phyloP scores from a whole-genome alignment of 2,113 vertebrate genomes.

The Arenaria interpres region DNA sequence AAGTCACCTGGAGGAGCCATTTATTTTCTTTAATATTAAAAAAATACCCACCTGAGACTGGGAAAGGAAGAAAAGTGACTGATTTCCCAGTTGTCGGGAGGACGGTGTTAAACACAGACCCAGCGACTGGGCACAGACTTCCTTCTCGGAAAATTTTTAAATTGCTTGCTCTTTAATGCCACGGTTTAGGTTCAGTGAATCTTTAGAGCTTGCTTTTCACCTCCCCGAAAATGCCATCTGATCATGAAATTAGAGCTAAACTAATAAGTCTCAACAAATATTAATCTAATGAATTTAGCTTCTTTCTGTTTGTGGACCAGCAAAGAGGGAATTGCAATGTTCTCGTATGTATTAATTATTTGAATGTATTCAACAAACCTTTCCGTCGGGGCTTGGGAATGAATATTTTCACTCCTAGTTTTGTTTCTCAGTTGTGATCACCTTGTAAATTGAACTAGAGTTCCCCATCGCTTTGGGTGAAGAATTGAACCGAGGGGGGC shows the following conservation, averaged over 20 bases:
- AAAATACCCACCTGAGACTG: background rate
- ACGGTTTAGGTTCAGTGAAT: background rate
- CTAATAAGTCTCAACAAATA: conserved; percentile 64
- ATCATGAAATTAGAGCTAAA: conserved; percentile 58
- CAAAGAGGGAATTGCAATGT: conserved; percentile 36
- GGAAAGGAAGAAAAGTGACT: background rate
- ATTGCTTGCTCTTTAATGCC: background rate
- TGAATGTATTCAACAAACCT: conserved; percentile 43
- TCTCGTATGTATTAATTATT: conserved; percentile 22
- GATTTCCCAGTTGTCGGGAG: background rate
- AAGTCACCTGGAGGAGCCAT: background rate
- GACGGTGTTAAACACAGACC: background rate
- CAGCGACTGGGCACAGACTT: background rate
- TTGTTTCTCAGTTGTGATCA: background rate
- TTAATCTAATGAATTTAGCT: conserved; percentile 62
- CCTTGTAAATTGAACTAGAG: accelerated
- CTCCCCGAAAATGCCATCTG: conserved; percentile 4
- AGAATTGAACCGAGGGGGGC: accelerated
- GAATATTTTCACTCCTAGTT: background rate
- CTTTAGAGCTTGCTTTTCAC: background rate
- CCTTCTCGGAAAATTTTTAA: background rate
- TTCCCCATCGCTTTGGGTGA: background rate
- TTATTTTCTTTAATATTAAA: background rate
- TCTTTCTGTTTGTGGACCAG: conserved; percentile 48
- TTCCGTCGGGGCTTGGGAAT: background rate